A percentile compares a stretch with the other conserved stretches of the same genome.
phyloP scores from a whole-genome alignment of 2,113 vertebrate genomes.

The Ophthalmolycus amberensis region DNA sequence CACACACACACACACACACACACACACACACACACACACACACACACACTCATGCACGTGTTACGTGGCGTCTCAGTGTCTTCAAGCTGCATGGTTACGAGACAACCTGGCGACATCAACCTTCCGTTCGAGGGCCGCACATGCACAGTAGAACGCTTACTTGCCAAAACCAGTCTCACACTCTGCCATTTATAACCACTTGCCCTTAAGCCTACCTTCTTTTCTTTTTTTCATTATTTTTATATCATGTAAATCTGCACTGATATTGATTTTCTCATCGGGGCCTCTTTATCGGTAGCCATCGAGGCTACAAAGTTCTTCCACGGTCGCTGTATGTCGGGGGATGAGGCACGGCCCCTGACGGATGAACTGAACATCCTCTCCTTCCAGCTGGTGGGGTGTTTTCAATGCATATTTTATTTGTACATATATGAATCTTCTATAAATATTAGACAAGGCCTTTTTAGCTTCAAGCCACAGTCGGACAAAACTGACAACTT shows the following conservation, averaged over 20 bases:
- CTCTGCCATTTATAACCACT: conserved; percentile 85
- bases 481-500: conserved; percentile 47
- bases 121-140: conserved; percentile 59
- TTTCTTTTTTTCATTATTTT: conserved; percentile 77
- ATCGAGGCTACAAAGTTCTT: conserved; percentile 66
- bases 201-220: conserved; percentile 81
- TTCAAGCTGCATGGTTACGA: conserved; percentile 72
- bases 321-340: conserved; percentile 63
- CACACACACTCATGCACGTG: conserved; percentile 42
- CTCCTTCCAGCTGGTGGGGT: conserved; percentile 53
- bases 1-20: not conserved
- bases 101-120: conserved; percentile 62
- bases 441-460: conserved; percentile 62
- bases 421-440: conserved; percentile 75
- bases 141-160: conserved; percentile 70
- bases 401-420: conserved; percentile 72
- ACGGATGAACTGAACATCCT: conserved; percentile 55
- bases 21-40: not conserved
- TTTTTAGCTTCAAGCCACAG: conserved; percentile 70
- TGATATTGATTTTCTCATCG: conserved; percentile 67
- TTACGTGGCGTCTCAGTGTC: conserved; percentile 63
- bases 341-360: conserved; percentile 23
- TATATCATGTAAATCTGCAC: conserved; percentile 80
- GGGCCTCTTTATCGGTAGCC: conserved; percentile 63
- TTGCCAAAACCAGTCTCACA: conserved; percentile 83